These are phyloP conservation scores for Drosophila austrosaltans DNA, from an alignment of 2,888 invertebrate genomes.

Conservation along the genomic window DNA sequence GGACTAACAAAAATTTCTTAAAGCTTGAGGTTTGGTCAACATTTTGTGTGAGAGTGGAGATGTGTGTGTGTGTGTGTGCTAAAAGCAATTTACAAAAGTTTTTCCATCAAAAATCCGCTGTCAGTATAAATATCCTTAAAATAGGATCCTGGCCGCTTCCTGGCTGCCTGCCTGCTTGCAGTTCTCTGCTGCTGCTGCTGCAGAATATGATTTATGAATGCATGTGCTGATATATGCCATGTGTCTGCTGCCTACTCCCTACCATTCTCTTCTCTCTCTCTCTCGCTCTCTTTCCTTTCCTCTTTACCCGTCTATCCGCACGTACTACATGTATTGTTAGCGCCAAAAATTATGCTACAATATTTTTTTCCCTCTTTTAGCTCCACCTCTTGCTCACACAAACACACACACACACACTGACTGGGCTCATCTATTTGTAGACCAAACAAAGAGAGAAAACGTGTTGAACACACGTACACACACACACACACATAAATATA, in stretches of 20 bases:
- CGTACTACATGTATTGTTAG: constrained; percentile 63
- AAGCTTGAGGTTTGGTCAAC: constrained; percentile 43
- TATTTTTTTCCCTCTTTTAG: constrained; percentile 51
- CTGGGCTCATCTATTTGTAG: constrained; percentile 68
- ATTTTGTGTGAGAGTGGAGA: constrained; percentile 24
- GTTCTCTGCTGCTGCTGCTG: constrained; percentile 54
- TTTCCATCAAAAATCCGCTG: constrained; percentile 82
- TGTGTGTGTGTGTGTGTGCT: constrained; percentile 49
- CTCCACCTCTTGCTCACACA: constrained; percentile 23
- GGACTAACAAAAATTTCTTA: constrained; percentile 31
- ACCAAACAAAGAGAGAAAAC: constrained; percentile 65
- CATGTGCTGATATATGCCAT: constrained; percentile 78
- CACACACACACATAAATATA: constrained; percentile 6
- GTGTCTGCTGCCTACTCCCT: constrained; percentile 51
- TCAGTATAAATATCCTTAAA: constrained; percentile 83
- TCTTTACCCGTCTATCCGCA: constrained; percentile 20
- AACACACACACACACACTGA: constrained; percentile 21
- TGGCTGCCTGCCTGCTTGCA: constrained; percentile 68
- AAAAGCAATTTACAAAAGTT: constrained; percentile 83
- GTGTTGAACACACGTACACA: constrained; percentile 51
- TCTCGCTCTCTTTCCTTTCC: neutral
- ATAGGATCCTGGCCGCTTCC: constrained; percentile 63
- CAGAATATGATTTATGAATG: constrained; percentile 76
- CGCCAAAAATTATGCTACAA: constrained; percentile 75
- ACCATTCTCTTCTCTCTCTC: neutral